These are phyloP conservation scores for Pachyramphus minor DNA, from an alignment of 2,113 vertebrate genomes.

Conservation along the genomic window DNA sequence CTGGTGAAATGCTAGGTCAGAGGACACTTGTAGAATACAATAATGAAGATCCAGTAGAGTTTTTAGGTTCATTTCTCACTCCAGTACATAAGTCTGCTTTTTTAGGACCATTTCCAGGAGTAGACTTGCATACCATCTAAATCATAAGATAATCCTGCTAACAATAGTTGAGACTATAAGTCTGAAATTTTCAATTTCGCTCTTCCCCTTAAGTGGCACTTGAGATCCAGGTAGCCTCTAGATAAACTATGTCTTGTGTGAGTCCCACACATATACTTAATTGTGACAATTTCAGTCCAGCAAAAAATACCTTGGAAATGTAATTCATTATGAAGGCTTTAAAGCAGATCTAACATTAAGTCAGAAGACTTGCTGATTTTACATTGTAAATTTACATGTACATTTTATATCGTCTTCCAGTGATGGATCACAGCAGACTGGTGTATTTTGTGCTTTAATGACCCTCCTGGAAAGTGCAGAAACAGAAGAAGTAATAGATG, in stretches of 20 bases:
- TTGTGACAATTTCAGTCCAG: neutral
- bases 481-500: conserved; percentile 86
- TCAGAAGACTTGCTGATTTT: neutral
- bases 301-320: neutral
- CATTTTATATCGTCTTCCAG: conserved; percentile 62
- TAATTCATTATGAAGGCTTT: neutral
- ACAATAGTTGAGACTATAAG: neutral
- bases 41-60: neutral
- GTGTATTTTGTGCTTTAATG: conserved; percentile 89
- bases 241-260: neutral
- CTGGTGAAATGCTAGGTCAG: neutral
- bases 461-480: conserved; percentile 89
- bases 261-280: neutral
- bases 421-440: conserved; percentile 85
- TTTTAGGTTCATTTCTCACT: neutral
- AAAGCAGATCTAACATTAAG: neutral
- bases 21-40: neutral
- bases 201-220: neutral
- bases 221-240: neutral
- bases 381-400: neutral
- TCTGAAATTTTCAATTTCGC: neutral
- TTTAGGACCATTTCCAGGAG: neutral
- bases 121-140: neutral
- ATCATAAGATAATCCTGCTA: neutral
- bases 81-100: neutral